Base-by-base conservation (phyloP, 2,113 vertebrate species). In the Psittacara wagleri region DNA sequence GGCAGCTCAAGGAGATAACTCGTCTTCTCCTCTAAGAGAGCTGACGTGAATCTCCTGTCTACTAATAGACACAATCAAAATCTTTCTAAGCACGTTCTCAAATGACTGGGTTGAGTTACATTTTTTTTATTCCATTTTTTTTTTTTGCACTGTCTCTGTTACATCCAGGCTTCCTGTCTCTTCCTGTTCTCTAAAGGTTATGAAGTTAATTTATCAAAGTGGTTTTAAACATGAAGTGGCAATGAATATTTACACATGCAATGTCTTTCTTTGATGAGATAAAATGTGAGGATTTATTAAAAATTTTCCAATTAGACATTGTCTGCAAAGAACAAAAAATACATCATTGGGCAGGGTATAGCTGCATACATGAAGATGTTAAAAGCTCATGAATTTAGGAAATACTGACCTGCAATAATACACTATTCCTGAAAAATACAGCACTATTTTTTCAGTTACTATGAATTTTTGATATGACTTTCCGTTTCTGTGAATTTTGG, bases 151-250 rank as follows among this genome's bases (percentile, higher is more conserved):
- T 6, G 10, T 87, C 95, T 94, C 81, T 80, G 77, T 75, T 93
- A 94, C 64, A 94, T 89, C 77, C 83, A 96, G 88, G 90, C 77
- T 93, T 96, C 81, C 96, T 95, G 88, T 95, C 94, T 96, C 96
- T 95, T 92, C 92, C 94, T 94, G 93, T 83, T 94, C 87, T 94
- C 82, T 95, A 96, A 96, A 96, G 96, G 94, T 96, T 97, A 95
- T 95, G 85, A 96, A 96, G 96, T 96, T 97, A 97, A 97, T 97
- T 95, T 96, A 89, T 82, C 95, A 95, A 97, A 94, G 72, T 93
- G 75, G 57, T 93, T 97, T 86, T 84, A 92, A 97, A 96, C 80
- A 95, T 86, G 68, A 72, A 72, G 77, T 86, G 57, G 87, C 96
- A 92, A 84, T 93, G 83, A 95, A 97, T 94, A 96, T 97, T 95